These are phyloP conservation scores for Mesorhabditis spiculigera DNA, from an alignment of 2,888 invertebrate species.

Conservation along the genomic window DNA sequence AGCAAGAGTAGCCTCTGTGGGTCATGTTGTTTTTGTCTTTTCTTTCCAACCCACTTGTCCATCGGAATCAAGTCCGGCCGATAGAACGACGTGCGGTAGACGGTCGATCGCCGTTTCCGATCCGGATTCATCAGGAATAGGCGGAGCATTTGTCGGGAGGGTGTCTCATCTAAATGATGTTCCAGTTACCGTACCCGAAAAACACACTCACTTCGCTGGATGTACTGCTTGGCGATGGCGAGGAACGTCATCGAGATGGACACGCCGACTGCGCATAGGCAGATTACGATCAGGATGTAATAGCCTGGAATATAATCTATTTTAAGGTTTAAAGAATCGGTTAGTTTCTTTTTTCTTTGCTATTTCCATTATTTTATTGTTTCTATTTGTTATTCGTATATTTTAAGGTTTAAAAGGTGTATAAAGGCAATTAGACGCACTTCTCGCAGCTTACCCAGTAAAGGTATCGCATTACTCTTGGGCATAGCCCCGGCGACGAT, in stretches of 20 bases:
- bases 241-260: constrained; percentile 48
- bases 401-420: background rate
- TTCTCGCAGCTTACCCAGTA: constrained; percentile 46
- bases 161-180: constrained; percentile 27
- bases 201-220: constrained; percentile 32
- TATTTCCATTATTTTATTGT: background rate
- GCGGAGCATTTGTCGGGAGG: constrained; percentile 23
- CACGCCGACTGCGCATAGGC: constrained; percentile 48
- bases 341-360: background rate
- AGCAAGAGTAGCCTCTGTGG: too few relatives aligned
- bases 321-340: background rate
- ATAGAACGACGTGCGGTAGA: constrained; percentile 16
- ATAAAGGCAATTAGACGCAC: background rate
- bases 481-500: constrained; percentile 55
- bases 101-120: constrained; percentile 25
- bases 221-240: constrained; percentile 43
- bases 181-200: background rate
- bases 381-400: background rate
- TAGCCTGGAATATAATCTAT: constrained; percentile 24
- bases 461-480: constrained; percentile 48
- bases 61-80: background rate
- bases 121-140: constrained; percentile 23
- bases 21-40: background rate
- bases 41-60: background rate
- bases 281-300: constrained; percentile 50